phyloP scores from a whole-genome alignment of 2,888 invertebrate genomes.

The Melipona bicolor region DNA sequence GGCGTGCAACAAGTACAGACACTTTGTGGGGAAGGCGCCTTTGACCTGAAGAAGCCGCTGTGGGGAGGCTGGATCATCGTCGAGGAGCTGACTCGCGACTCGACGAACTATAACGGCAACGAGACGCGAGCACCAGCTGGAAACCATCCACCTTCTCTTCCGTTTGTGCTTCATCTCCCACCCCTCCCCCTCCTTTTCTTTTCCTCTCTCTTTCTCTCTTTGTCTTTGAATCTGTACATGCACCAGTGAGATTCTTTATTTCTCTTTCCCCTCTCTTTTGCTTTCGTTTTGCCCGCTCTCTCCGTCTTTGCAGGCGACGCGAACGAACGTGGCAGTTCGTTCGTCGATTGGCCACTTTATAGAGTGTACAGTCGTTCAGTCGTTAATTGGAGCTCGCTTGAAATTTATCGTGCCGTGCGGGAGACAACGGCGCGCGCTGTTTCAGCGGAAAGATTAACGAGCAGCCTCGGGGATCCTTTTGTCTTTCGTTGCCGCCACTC shows the following conservation, averaged over 20 bases:
- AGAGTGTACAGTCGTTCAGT: slow-evolving; percentile 35
- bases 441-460: slow-evolving; percentile 42
- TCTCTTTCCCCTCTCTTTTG: background rate
- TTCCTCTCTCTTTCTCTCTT: too few relatives aligned
- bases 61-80: background rate
- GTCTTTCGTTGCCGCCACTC: slow-evolving; percentile 14
- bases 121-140: slow-evolving; percentile 15
- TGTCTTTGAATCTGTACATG: slow-evolving; percentile 6
- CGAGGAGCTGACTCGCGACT: background rate
- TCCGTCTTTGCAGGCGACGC: slow-evolving; percentile 25
- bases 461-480: slow-evolving; percentile 20
- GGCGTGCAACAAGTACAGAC: slow-evolving; percentile 74
- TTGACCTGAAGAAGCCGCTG: slow-evolving; percentile 70
- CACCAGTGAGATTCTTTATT: background rate
- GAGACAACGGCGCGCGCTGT: slow-evolving; percentile 25
- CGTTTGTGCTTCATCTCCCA: background rate
- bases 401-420: slow-evolving; percentile 45
- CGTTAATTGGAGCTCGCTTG: slow-evolving; percentile 46
- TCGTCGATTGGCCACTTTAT: slow-evolving; percentile 34
- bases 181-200: background rate
- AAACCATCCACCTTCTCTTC: slow-evolving; percentile 23
- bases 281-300: background rate
- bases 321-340: slow-evolving; percentile 21
- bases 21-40: slow-evolving; percentile 78
- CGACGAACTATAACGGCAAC: slow-evolving; percentile 15